Conservation (phyloP, 2,888 invertebrate species). For the Matsumyia berberina region DNA sequence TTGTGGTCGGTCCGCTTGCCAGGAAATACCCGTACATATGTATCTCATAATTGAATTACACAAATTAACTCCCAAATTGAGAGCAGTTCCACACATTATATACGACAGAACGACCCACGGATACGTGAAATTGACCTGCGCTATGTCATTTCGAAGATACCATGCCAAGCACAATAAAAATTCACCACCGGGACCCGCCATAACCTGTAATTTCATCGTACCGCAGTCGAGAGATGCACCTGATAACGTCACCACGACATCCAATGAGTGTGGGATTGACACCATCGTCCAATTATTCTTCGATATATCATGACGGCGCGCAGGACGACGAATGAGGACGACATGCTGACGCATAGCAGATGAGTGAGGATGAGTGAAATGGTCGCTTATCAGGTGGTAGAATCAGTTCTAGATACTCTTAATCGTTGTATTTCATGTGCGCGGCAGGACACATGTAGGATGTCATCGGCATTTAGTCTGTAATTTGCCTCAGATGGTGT, state of each 20-base stretch:
- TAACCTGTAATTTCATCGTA: conserved; percentile 70
- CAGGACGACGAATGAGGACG: conserved; percentile 37
- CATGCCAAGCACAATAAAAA: conserved; percentile 56
- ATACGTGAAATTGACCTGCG: conserved; percentile 73
- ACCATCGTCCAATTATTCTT: conserved; percentile 70
- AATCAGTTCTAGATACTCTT: conserved; percentile 62
- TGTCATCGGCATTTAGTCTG: conserved; percentile 63
- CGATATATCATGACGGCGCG: conserved; percentile 61
- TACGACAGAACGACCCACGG: conserved; percentile 52
- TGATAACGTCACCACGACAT: conserved; percentile 68
- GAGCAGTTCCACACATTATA: conserved; percentile 63
- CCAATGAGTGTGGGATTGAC: conserved; percentile 74
- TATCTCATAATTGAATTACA: conserved; percentile 71
- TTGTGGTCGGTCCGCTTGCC: background rate
- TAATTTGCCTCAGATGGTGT: conserved; percentile 42
- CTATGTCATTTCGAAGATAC: conserved; percentile 60
- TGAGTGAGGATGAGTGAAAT: conserved; percentile 49
- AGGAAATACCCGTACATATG: conserved; percentile 24
- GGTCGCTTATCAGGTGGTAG: conserved; percentile 62
- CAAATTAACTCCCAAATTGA: conserved; percentile 69
- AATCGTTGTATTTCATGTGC: conserved; percentile 24
- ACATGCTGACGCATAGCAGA: conserved; percentile 69
- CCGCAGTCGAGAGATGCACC: conserved; percentile 71
- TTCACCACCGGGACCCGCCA: conserved; percentile 38
- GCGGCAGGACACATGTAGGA: conserved; percentile 62